phyloP scores from a whole-genome alignment of 2,113 vertebrate species.

The Pseudonaja textilis region DNA sequence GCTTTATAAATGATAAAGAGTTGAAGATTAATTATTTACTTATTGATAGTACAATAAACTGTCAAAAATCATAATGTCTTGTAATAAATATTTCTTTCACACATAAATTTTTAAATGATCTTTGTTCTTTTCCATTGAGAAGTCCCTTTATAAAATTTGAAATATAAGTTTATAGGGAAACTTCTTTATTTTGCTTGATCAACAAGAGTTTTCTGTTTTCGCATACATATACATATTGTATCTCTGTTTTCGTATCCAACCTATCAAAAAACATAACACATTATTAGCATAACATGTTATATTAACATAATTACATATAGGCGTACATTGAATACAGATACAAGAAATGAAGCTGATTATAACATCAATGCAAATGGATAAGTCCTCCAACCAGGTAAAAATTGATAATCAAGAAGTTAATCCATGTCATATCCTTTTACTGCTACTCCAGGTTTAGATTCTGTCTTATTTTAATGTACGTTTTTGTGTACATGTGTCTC shows the following conservation, averaged over 20 bases:
- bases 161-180: conserved; percentile 32
- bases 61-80: conserved; percentile 41
- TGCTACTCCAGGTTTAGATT: too few relatives aligned
- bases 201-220: background rate
- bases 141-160: conserved; percentile 43
- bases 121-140: conserved; percentile 28
- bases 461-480: too few relatives aligned
- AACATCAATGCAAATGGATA: too few relatives aligned
- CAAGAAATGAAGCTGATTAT: too few relatives aligned
- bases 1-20: conserved; percentile 42
- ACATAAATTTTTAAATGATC: conserved; percentile 45
- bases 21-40: conserved; percentile 31
- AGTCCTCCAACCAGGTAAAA: too few relatives aligned
- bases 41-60: conserved; percentile 35
- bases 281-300: too few relatives aligned
- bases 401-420: too few relatives aligned
- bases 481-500: too few relatives aligned
- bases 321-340: too few relatives aligned
- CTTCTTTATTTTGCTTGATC: conserved; percentile 2
- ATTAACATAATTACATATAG: too few relatives aligned
- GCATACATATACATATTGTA: background rate
- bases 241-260: background rate
- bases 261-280: background rate
- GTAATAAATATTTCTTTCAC: conserved; percentile 47
- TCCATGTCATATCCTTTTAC: too few relatives aligned